Percentiles rank a stretch among this genome's conserved stretches.
phyloP scores from a whole-genome alignment of 1,140 invertebrate genomes.

The Himalopsyche phryganea region DNA sequence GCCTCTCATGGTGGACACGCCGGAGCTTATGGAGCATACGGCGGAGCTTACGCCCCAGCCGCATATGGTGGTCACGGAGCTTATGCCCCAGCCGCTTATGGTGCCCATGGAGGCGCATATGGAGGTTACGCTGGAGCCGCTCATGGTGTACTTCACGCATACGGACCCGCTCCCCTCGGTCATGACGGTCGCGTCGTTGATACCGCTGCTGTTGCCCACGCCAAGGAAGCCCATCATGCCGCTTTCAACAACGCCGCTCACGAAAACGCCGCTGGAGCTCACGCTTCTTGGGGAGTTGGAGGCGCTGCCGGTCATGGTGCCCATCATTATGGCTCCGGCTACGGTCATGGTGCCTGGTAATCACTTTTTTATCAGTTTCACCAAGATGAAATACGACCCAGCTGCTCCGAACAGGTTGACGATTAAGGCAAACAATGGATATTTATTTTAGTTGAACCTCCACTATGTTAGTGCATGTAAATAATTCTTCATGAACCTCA shows the following conservation, averaged over 20 bases:
- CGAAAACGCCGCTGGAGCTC: background rate
- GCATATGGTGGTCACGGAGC: constrained; percentile 19
- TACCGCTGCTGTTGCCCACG: constrained; percentile 48
- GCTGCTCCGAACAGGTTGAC: no score
- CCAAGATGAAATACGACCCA: no score
- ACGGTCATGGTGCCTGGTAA: no score
- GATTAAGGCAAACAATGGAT: no score
- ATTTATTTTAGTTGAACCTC: no score
- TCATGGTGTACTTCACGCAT: constrained; percentile 10
- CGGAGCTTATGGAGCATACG: background rate
- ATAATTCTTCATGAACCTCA: no score
- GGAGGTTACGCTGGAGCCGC: constrained; percentile 9
- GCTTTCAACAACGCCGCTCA: constrained; percentile 2
- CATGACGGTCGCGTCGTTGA: constrained; percentile 30
- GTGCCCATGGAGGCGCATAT: constrained; percentile 15
- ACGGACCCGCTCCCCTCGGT: constrained; percentile 14
- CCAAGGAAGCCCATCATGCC: constrained; percentile 39
- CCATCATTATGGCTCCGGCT: no score
- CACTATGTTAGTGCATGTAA: no score
- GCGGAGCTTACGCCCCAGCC: background rate
- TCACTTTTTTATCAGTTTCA: no score
- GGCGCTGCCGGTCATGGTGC: background rate
- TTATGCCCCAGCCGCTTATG: constrained; percentile 12
- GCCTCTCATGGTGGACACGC: background rate
- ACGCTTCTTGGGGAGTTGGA: background rate